phyloP scores from a whole-genome alignment of 35 echinoderm and acorn worm genomes.

The Eucidaris tribuloides region DNA sequence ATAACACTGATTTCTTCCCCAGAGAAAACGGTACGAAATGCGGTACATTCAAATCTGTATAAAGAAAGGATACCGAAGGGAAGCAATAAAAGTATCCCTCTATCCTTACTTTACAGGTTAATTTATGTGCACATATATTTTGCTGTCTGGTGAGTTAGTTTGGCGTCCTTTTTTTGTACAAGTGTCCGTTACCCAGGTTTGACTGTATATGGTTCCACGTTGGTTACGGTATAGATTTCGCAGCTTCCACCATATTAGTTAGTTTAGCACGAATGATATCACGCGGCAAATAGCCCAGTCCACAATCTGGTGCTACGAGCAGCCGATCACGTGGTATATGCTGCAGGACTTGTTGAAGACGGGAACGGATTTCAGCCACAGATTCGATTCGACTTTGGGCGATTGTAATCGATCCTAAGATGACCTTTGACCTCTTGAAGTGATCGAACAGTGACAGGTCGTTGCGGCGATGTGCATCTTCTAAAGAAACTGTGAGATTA shows the following conservation, averaged over 20 bases:
- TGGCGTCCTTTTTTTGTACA: too few species aligned
- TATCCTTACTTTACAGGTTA: too few species aligned
- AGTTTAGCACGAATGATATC: conserved; percentile 57
- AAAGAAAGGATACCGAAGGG: too few species aligned
- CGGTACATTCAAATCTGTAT: too few species aligned
- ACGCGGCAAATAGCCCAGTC: conserved; percentile 47
- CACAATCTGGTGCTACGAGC: conserved; percentile 62
- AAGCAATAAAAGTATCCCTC: too few species aligned
- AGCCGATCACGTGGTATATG: conserved; percentile 46
- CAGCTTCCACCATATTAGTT: conserved; percentile 62
- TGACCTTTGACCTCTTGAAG: conserved; percentile 52
- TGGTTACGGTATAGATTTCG: conserved; percentile 45
- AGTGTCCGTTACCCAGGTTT: too few species aligned
- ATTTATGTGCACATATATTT: too few species aligned
- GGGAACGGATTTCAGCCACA: conserved; percentile 41
- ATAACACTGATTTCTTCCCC: too few species aligned
- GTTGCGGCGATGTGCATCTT: conserved; percentile 60
- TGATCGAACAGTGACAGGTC: conserved; percentile 40
- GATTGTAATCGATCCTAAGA: conserved; percentile 45
- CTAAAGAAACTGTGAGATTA: conserved; percentile 74
- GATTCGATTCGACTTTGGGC: conserved; percentile 50
- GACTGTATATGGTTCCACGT: too few species aligned
- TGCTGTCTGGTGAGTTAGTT: too few species aligned
- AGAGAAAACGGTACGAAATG: too few species aligned
- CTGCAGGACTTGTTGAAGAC: conserved; percentile 32